Evolutionary conservation across 2,888 invertebrate genomes (phyloP), one percentile per base, ranked within the genome.

Genomic region (Brenthis ino): DNA sequence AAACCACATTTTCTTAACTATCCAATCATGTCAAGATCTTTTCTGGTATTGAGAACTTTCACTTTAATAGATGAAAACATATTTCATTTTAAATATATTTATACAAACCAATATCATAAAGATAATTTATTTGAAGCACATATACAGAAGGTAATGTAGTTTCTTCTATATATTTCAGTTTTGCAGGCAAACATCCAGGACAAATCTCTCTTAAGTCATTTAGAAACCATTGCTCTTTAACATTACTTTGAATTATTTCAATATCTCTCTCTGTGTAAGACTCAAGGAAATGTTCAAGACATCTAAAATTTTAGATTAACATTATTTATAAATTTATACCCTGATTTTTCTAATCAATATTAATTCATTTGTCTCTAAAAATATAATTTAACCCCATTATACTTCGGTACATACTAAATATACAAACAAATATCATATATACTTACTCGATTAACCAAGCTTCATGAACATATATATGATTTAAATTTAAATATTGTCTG

Each of bases 41-140:
- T n/a, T 51, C 6, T n/a, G 6, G 2, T 51, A 51, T 5, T 51
- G 4, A n/a, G 0, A 67, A 67, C 53, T 53, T 6, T 0, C 2
- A 51, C 11, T 43, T 51, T n/a, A 51, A n/a, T n/a, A n/a, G 14
- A 51, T n/a, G n/a, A 13, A 51, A 14, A 51, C 8, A 8, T 43
- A 43, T 8, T 43, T 43, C 11, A 43, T 43, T 43, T 11, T 0
- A 54, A 54, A 54, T 24, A 8, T 57, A 48, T 60, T 16, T 8
- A 12, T 43, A 63, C 63, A 63, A 51, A 63, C 63, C 63, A 53
- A 63, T 53, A 63, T 63, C 53, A 43, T 54, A 53, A 20, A 63
- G 37, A 43, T 54, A 63, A 54, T 63, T 54, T 6, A 63, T 63
- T 53, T 63, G 63, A 12, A 63, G 53, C 37, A 63, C 14, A 63